phyloP scores from a whole-genome alignment of 2,888 invertebrate genomes.

The Mesochorus sp. region DNA sequence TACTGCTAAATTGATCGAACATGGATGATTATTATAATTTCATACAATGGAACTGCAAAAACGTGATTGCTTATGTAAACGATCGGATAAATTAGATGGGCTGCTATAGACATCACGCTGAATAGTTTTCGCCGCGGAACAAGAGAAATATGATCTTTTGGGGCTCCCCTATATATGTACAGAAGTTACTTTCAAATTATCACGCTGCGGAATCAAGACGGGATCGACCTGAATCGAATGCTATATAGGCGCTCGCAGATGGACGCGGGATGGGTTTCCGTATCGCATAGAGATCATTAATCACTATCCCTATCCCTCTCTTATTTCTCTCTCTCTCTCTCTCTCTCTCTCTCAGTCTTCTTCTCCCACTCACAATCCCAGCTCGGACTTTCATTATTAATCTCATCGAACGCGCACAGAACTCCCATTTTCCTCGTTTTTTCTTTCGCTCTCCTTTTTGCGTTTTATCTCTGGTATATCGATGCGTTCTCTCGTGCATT shows the following conservation, averaged over 20 bases:
- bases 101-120: no score
- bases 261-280: slow-evolving; percentile 54
- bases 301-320: slow-evolving; percentile 60
- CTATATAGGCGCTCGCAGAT: slow-evolving; percentile 47
- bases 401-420: slow-evolving; percentile 53
- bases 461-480: not conserved
- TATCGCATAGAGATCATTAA: slow-evolving; percentile 64
- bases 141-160: slow-evolving; percentile 18
- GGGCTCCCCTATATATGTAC: slow-evolving; percentile 14
- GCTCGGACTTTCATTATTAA: slow-evolving; percentile 57
- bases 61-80: not conserved
- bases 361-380: slow-evolving; percentile 33
- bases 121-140: no score
- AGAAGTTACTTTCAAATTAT: slow-evolving; percentile 58
- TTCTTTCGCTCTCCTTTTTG: slow-evolving; percentile 32
- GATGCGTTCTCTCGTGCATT: slow-evolving; percentile 1
- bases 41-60: no score
- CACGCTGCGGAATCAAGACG: slow-evolving; percentile 37
- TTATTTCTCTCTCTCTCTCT: slow-evolving; percentile 57
- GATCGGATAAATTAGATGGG: slow-evolving; percentile 33
- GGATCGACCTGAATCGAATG: slow-evolving; percentile 47
- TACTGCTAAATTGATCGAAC: no score
- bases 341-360: slow-evolving; percentile 58
- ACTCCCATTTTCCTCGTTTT: slow-evolving; percentile 29
- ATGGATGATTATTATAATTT: not conserved